Conservation (phyloP, 2,888 invertebrate genomes). For the Crematogaster levior region DNA sequence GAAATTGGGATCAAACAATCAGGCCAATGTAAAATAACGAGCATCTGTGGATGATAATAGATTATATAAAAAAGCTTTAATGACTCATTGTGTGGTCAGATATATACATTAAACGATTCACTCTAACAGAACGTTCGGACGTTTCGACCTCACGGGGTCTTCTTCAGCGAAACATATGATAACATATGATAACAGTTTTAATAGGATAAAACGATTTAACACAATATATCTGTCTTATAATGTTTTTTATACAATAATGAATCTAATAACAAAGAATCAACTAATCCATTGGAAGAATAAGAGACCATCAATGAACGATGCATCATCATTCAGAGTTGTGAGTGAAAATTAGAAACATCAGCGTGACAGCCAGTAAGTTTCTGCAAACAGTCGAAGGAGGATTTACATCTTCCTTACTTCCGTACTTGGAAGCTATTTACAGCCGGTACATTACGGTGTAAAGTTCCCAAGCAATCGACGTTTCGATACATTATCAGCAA, state of each 20-base stretch:
- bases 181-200: no score
- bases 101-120: no score
- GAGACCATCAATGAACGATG: background rate
- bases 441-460: conserved; percentile 53
- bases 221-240: background rate
- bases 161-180: no score
- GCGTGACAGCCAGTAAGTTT: conserved; percentile 34
- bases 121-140: no score
- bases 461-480: conserved; percentile 50
- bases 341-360: conserved; percentile 35
- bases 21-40: no score
- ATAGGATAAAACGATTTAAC: background rate
- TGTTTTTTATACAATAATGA: background rate
- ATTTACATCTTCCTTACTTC: conserved; percentile 44
- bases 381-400: conserved; percentile 21
- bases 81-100: no score
- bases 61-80: no score
- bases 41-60: no score
- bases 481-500: conserved; percentile 55
- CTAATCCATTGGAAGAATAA: background rate
- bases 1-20: no score
- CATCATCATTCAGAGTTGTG: background rate
- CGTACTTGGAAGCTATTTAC: conserved; percentile 46
- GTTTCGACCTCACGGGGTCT: no score
- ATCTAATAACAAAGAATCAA: background rate